These are phyloP conservation scores for Plecotus auritus DNA, from an alignment of 2,113 vertebrate genomes.

Conservation along the genomic window DNA sequence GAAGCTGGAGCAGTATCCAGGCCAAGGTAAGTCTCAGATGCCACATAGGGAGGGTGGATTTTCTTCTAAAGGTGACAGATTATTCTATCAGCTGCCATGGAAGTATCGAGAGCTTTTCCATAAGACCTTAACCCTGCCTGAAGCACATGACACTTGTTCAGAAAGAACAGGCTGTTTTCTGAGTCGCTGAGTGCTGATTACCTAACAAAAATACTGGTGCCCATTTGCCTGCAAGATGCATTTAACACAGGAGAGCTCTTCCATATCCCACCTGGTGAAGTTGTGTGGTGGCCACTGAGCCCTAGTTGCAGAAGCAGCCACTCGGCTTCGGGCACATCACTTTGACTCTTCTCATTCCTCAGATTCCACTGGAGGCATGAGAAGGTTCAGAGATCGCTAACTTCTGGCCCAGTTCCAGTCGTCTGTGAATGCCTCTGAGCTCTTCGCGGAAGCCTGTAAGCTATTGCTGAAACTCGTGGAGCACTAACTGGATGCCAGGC, in stretches of 20 bases:
- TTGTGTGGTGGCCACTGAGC: background rate
- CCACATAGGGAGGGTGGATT: background rate
- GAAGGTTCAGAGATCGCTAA: background rate
- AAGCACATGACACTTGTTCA: background rate
- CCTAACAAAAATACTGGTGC: background rate
- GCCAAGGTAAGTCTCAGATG: background rate
- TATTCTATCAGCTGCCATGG: background rate
- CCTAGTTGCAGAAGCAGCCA: background rate
- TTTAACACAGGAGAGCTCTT: background rate
- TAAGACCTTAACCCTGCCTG: background rate
- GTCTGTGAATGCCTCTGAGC: rapidly evolving
- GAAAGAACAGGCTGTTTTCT: background rate
- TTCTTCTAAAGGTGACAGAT: background rate
- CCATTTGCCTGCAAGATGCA: background rate
- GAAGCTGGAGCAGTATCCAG: background rate
- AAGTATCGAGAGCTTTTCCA: background rate
- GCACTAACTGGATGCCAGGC: rapidly evolving
- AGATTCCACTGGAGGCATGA: background rate
- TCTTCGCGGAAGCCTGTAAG: background rate
- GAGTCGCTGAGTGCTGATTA: background rate
- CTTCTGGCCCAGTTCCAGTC: background rate
- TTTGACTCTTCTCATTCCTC: background rate
- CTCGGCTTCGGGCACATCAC: rapidly evolving
- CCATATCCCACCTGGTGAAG: background rate
- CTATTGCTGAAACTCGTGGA: rapidly evolving